Evolutionary conservation across 2,888 invertebrate species (phyloP).

Genomic region (Diaphora mendica): DNA sequence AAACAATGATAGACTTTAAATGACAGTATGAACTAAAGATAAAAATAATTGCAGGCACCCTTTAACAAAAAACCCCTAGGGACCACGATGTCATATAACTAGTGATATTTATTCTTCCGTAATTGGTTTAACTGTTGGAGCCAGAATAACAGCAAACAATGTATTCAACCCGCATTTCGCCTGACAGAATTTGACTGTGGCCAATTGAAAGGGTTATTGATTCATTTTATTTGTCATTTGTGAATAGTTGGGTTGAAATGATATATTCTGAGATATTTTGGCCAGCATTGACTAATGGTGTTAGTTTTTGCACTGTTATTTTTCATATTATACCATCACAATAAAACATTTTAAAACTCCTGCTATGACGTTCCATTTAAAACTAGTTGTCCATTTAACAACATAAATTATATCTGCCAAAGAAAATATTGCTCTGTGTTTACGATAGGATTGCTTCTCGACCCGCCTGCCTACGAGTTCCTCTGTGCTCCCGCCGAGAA

Average conservation of each 20-base stretch:
- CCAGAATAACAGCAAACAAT: slow-evolving; percentile 28
- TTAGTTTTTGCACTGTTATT: neutral
- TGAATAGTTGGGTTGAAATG: neutral
- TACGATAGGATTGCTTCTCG: slow-evolving; percentile 18
- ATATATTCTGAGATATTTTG: neutral
- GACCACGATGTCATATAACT: slow-evolving; percentile 41
- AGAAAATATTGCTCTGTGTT: slow-evolving; percentile 40
- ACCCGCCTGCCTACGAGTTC: slow-evolving; percentile 27
- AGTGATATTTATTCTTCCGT: slow-evolving; percentile 24
- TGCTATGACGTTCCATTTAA: neutral
- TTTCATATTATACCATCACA: neutral
- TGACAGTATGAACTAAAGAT: slow-evolving; percentile 44
- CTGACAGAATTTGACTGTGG: slow-evolving; percentile 14
- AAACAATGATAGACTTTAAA: too few species aligned
- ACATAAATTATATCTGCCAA: neutral
- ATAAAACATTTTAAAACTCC: too few species aligned
- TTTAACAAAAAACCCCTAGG: slow-evolving; percentile 43
- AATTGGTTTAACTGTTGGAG: slow-evolving; percentile 14
- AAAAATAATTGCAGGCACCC: slow-evolving; percentile 39
- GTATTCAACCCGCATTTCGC: slow-evolving; percentile 40
- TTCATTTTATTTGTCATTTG: neutral
- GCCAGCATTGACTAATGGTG: neutral
- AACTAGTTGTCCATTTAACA: neutral
- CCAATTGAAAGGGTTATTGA: slow-evolving; percentile 32
- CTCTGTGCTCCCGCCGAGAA: slow-evolving; percentile 23